A percentile compares a stretch with the other conserved stretches of the same genome.
Conservation (phyloP, 2,797 vertebrate species). For the Oophaga sylvatica region DNA sequence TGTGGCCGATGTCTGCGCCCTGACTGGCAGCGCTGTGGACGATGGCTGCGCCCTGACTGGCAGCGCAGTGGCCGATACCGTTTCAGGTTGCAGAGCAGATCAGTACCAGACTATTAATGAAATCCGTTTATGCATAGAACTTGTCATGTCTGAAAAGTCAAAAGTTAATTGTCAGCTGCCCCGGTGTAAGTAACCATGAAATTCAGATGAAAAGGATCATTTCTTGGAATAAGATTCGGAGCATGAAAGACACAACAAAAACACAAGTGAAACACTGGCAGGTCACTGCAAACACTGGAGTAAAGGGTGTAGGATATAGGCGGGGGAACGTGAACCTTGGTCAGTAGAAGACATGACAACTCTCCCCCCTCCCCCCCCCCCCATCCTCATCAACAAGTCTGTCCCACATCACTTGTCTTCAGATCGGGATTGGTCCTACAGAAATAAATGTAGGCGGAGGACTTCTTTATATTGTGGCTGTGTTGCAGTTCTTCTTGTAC, state of each 20-base stretch:
- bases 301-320: not conserved
- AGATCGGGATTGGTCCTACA: too few relatives aligned
- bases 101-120: too few relatives aligned
- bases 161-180: not conserved
- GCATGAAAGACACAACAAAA: slow-evolving; percentile 6
- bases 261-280: not conserved
- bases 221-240: not conserved
- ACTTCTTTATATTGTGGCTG: too few relatives aligned
- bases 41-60: too few relatives aligned
- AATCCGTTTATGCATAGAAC: not conserved
- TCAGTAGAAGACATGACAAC: not conserved
- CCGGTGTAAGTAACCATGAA: not conserved
- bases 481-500: not conserved
- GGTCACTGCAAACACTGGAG: not conserved
- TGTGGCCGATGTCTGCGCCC: too few relatives aligned
- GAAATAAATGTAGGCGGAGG: too few relatives aligned
- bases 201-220: not conserved
- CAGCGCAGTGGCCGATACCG: too few relatives aligned
- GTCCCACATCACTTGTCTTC: too few relatives aligned
- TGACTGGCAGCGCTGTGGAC: too few relatives aligned
- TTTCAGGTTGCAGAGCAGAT: not conserved
- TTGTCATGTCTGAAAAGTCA: not conserved
- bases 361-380: too few relatives aligned
- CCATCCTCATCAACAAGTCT: too few relatives aligned
- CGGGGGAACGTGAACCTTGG: not conserved